Base-by-base conservation (phyloP, 2,797 vertebrate genomes). In the Crenichthys baileyi region DNA sequence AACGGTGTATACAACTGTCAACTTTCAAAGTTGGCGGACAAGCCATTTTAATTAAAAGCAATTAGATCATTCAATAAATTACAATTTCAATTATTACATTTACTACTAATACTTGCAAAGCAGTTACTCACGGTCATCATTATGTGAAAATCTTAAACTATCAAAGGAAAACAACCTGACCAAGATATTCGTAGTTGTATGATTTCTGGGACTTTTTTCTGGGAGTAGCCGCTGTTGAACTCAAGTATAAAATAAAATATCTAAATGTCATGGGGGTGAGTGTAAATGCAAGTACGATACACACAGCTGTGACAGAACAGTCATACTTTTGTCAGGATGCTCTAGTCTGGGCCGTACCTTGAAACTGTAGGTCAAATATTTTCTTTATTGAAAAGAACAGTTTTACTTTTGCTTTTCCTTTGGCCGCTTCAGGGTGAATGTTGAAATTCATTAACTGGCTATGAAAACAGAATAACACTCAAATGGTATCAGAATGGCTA, bases 311-410 rank as follows among this genome's bases (percentile, higher is more conserved):
- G 39, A 79, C 76, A 36, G 80, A 81, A 65, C 48, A 16, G 41
- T 67, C 71, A 76, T 58, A 78, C 72, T 72, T 39, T 0, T 76
- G 79, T 83, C 73, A 70, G 48, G 39, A 55, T 56, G 76, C 56
- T 83, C 81, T 39, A 73, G 82, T 78, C 63, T 77, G 78, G 82
- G 81, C 85, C 79, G 80, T 2, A 24, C 46, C 58, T 82, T 88
- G 51, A 72, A 80, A 63, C 53, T 46, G 58, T 53, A 76, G 81
- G 85, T 87, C 79, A 84, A 79, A 24, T 41, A 13, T 78, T 85
- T 80, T 55, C 55, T 83, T 76, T 56, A 65, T n/a, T 74, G 60
- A 48, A 74, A 60, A 72, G 26, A 61, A 60, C 58, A 78, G 41
- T 26, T 1, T 41, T 13, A 53, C 60, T 76, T 22, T 3, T 68